These are phyloP conservation scores for Leptinotarsa peninsularis DNA, from an alignment of 2,888 invertebrate genomes.

Conservation along the genomic window DNA sequence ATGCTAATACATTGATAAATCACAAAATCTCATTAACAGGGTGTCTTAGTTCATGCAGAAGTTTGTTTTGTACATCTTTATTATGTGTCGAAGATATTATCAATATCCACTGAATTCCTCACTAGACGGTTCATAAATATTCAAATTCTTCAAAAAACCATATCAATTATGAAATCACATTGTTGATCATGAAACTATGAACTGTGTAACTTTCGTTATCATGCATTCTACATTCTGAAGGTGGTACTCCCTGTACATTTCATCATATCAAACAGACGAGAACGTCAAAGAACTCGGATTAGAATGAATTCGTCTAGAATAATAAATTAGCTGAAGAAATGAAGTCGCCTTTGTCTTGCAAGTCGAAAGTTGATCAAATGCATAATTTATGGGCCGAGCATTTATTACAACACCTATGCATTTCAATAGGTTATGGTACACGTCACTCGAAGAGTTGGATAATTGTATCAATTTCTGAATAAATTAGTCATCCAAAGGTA, in stretches of 20 bases:
- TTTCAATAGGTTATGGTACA: neutral
- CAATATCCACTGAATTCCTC: no score
- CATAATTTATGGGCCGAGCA: conserved; percentile 5
- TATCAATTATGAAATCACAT: no score
- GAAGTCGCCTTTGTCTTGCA: conserved; percentile 11
- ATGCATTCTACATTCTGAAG: no score
- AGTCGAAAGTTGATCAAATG: conserved; percentile 14
- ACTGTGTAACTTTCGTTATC: no score
- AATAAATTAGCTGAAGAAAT: neutral
- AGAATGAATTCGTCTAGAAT: conserved; percentile 10
- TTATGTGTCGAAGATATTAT: no score
- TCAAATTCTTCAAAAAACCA: no score
- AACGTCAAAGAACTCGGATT: neutral
- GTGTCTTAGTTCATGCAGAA: neutral
- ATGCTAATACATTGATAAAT: neutral
- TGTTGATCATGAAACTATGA: no score
- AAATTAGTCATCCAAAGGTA: no score
- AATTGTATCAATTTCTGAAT: neutral
- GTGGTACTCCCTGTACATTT: neutral
- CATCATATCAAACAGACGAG: neutral
- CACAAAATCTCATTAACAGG: neutral
- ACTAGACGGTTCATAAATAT: no score
- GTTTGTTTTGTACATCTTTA: no score
- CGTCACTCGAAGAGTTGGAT: neutral
- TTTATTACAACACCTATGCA: neutral